phyloP scores from a whole-genome alignment of 2,797 vertebrate species.

The Orientallactaga sibirica region DNA sequence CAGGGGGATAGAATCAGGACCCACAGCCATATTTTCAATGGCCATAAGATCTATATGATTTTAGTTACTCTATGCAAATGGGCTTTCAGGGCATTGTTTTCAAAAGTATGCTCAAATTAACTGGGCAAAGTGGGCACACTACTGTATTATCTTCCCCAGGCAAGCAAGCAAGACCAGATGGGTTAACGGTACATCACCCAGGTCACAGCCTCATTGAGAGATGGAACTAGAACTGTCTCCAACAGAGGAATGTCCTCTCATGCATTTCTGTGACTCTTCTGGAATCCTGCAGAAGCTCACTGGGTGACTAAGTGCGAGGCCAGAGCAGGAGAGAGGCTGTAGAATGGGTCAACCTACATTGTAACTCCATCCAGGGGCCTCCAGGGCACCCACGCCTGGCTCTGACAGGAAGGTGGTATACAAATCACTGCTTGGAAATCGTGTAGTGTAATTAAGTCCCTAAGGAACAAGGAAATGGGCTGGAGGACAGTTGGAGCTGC shows the following conservation, averaged over 20 bases:
- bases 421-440: background rate
- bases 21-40: background rate
- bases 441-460: background rate
- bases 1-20: background rate
- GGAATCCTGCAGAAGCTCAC: background rate
- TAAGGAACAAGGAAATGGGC: background rate
- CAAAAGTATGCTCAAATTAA: background rate
- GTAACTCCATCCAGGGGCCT: background rate
- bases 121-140: background rate
- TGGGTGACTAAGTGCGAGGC: background rate
- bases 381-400: background rate
- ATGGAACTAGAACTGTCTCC: background rate
- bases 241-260: background rate
- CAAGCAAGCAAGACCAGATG: background rate
- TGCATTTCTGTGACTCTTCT: background rate
- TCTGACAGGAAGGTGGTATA: accelerated
- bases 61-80: background rate
- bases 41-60: background rate
- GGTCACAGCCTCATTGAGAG: too few species aligned
- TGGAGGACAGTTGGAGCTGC: background rate
- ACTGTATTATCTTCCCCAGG: background rate
- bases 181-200: too few species aligned
- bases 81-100: background rate
- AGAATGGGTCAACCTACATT: too few species aligned
- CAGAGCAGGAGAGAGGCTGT: background rate